Conservation (phyloP, 2,797 vertebrate species). For the Limosa lapponica region DNA sequence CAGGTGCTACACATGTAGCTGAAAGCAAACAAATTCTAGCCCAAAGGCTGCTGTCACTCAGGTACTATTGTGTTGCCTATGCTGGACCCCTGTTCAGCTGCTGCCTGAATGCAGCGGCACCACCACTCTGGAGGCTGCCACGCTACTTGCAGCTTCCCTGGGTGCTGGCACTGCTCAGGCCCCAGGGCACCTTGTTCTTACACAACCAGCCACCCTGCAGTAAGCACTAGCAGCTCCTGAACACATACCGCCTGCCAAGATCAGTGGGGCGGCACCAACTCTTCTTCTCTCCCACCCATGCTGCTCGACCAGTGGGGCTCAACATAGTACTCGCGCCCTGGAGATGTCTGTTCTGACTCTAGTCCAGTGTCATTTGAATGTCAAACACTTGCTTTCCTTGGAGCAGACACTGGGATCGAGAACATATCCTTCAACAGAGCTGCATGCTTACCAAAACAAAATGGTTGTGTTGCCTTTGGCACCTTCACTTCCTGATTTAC, state of each 20-base stretch:
- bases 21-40: background rate
- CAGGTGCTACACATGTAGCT: background rate
- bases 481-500: background rate
- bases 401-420: background rate
- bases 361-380: background rate
- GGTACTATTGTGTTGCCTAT: background rate
- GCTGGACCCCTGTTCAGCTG: background rate
- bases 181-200: background rate
- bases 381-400: background rate
- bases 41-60: background rate
- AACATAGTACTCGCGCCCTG: background rate
- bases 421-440: background rate
- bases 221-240: background rate
- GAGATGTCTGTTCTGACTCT: background rate
- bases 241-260: fast-evolving
- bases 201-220: background rate
- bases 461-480: background rate
- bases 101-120: background rate
- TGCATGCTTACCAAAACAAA: background rate
- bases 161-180: background rate
- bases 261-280: background rate
- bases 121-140: background rate
- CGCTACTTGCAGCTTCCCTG: background rate
- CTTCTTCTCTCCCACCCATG: background rate
- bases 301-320: background rate